Evolutionary conservation across 2,888 invertebrate species (phyloP).

Genomic region (Arctia plantaginis): DNA sequence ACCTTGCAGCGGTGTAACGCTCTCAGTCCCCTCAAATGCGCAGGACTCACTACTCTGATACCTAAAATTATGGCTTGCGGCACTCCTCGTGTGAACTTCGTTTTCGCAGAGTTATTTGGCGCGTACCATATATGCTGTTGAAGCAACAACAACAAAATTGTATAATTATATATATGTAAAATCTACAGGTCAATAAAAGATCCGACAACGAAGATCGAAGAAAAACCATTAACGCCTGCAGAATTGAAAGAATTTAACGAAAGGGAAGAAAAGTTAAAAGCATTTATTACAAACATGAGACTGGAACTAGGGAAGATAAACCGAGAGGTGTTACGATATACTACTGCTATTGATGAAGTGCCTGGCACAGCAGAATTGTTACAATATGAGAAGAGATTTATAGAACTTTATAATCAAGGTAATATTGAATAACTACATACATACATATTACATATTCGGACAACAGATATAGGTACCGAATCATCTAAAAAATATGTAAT

Average conservation of each 20-base stretch:
- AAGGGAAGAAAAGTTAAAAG: constrained; percentile 74
- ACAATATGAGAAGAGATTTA: constrained; percentile 98
- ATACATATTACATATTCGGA: too few relatives aligned
- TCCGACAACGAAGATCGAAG: constrained; percentile 64
- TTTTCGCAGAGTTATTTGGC: too few relatives aligned
- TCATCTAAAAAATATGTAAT: too few relatives aligned
- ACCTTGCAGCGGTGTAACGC: too few relatives aligned
- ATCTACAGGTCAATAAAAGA: constrained; percentile 64
- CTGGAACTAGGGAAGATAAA: constrained; percentile 92
- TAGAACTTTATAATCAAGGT: constrained; percentile 98
- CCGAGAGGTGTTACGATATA: constrained; percentile 92
- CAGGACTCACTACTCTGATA: too few relatives aligned
- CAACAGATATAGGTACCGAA: too few relatives aligned
- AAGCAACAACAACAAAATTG: background rate
- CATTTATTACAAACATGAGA: constrained; percentile 74
- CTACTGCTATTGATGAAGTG: constrained; percentile 95
- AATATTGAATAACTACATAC: constrained; percentile 10
- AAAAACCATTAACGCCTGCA: constrained; percentile 71
- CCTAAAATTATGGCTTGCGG: too few relatives aligned
- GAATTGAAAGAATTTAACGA: constrained; percentile 77
- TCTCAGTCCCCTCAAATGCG: too few relatives aligned
- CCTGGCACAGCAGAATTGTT: constrained; percentile 97
- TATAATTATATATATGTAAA: background rate
- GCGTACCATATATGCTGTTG: too few relatives aligned
- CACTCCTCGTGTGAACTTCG: too few relatives aligned